phyloP scores from a whole-genome alignment of 2,113 vertebrate species.

The Chunga burmeisteri region DNA sequence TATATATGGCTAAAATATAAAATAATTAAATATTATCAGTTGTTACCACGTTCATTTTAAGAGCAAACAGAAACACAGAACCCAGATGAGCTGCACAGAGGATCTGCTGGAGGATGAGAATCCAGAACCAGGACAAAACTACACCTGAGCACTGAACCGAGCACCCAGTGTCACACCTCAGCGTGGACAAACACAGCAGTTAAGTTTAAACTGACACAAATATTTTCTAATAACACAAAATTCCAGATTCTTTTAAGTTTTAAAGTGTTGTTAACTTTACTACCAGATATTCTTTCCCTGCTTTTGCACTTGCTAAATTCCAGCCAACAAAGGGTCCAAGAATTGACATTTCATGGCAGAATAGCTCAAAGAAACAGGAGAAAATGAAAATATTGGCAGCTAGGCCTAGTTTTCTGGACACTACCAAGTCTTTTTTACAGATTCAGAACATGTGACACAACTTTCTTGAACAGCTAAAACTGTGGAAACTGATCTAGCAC shows the following conservation, averaged over 20 bases:
- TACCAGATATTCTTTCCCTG: neutral
- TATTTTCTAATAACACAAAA: neutral
- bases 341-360: neutral
- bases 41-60: neutral
- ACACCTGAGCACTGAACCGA: rapidly evolving
- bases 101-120: neutral
- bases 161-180: neutral
- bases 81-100: neutral
- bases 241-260: neutral
- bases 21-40: neutral
- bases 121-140: neutral
- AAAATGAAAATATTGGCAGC: neutral
- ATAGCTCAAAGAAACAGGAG: neutral
- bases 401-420: neutral
- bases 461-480: neutral
- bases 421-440: neutral
- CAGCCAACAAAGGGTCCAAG: neutral
- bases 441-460: neutral
- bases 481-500: neutral
- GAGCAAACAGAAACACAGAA: neutral
- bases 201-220: neutral
- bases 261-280: neutral
- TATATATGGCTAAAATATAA: neutral
- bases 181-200: neutral
- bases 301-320: neutral